Percentiles rank a stretch among this genome's conserved stretches.
Evolutionary conservation across 2,113 vertebrate species (phyloP).

Genomic region (Delphinapterus leucas): DNA sequence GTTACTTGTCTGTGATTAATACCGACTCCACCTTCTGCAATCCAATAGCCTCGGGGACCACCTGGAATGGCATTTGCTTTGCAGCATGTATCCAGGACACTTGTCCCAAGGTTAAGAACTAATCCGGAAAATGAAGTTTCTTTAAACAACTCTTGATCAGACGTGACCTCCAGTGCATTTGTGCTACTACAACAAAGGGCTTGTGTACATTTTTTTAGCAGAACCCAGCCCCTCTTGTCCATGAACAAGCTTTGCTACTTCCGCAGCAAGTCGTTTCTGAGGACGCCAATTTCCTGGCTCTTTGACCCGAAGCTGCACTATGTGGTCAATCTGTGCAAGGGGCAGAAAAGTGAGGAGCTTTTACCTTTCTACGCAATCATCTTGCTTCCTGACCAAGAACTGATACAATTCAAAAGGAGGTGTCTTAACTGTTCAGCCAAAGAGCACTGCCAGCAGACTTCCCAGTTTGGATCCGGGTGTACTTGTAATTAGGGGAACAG

Average conservation of each 20-base stretch:
- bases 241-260: slow-evolving; percentile 95
- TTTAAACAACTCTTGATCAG: slow-evolving; percentile 91
- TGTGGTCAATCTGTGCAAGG: slow-evolving; percentile 88
- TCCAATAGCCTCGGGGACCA: slow-evolving; percentile 90
- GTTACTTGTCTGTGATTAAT: slow-evolving; percentile 89
- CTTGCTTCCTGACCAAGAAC: slow-evolving; percentile 90
- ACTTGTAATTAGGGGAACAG: slow-evolving; percentile 90
- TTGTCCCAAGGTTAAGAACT: slow-evolving; percentile 91
- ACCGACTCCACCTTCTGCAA: slow-evolving; percentile 90
- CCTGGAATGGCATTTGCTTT: slow-evolving; percentile 88
- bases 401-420: slow-evolving; percentile 93
- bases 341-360: slow-evolving; percentile 95
- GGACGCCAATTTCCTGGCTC: slow-evolving; percentile 90
- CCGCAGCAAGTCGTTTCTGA: slow-evolving; percentile 94
- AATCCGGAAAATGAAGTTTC: slow-evolving; percentile 92
- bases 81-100: slow-evolving; percentile 89
- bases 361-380: slow-evolving; percentile 88
- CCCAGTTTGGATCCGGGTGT: slow-evolving; percentile 91
- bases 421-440: slow-evolving; percentile 91
- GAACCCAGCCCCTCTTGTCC: slow-evolving; percentile 91
- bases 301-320: slow-evolving; percentile 90
- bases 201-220: slow-evolving; percentile 93
- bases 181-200: slow-evolving; percentile 90
- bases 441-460: slow-evolving; percentile 91
- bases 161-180: slow-evolving; percentile 90